Percentiles rank a stretch among this genome's conserved stretches.
phyloP scores from a whole-genome alignment of 1,140 invertebrate genomes.

The Brachionus rubens region DNA sequence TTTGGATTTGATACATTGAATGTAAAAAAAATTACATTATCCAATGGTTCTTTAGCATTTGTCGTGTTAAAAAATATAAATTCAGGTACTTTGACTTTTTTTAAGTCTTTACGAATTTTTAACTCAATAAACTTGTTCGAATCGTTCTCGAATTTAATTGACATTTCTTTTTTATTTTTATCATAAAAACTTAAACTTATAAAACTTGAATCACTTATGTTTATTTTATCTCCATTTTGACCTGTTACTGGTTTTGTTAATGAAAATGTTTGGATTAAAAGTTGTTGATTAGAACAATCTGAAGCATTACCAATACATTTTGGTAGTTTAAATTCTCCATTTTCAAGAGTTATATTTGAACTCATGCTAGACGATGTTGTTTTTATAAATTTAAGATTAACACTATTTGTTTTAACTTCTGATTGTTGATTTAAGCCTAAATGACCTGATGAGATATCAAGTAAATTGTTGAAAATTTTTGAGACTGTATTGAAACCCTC shows the following conservation, averaged over 20 bases:
- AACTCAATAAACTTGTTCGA: not conserved
- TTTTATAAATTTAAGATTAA: slow-evolving; percentile 17
- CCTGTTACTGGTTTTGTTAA: not conserved
- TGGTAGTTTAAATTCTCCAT: slow-evolving; percentile 13
- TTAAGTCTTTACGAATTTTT: not conserved
- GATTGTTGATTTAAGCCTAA: slow-evolving; percentile 12
- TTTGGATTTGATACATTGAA: not conserved
- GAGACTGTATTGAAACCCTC: not conserved
- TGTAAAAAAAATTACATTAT: not conserved
- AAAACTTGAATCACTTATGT: not conserved
- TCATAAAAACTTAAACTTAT: slow-evolving; percentile 13
- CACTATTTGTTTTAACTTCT: not conserved
- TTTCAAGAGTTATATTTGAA: not conserved
- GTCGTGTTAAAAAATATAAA: not conserved
- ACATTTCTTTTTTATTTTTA: not conserved
- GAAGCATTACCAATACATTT: not conserved
- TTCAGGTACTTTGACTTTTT: not conserved
- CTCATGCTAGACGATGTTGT: not conserved
- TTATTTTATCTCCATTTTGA: not conserved
- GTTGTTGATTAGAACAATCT: not conserved
- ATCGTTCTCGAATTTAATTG: not conserved
- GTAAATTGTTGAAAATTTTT: not conserved
- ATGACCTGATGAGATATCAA: slow-evolving; percentile 6
- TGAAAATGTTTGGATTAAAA: not conserved
- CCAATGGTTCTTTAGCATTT: not conserved